Evolutionary conservation across 2,113 vertebrate species (phyloP).

Genomic region (Entelurus aequoreus): DNA sequence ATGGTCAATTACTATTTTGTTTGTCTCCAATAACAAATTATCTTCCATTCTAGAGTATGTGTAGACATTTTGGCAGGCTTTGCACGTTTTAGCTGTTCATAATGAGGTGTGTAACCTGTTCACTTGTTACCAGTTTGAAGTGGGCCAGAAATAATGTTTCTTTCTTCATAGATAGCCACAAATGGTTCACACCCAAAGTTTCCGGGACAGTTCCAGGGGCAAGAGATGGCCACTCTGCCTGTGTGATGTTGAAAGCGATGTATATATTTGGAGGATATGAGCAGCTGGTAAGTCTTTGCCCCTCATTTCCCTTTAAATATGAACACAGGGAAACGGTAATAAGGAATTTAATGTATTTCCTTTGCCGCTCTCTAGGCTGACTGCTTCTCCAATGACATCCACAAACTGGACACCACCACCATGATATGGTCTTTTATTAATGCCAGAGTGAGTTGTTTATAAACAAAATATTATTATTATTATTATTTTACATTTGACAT

Average conservation of each 20-base stretch:
- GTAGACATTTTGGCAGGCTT: no score
- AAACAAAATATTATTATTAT: no score
- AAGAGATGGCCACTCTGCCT: conserved; percentile 92
- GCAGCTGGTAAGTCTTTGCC: conserved; percentile 82
- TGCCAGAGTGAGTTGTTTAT: conserved; percentile 78
- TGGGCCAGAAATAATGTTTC: conserved; percentile 1
- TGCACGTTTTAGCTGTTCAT: no score
- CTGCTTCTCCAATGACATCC: conserved; percentile 99
- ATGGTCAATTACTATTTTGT: no score
- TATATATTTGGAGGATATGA: conserved; percentile 98
- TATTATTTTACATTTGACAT: no score
- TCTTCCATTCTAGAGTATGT: no score
- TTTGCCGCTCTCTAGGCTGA: conserved; percentile 79
- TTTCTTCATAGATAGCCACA: conserved; percentile 77
- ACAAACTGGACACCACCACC: conserved; percentile 87
- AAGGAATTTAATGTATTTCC: conserved; percentile 12
- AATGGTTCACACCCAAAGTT: conserved; percentile 90
- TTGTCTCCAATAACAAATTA: no score
- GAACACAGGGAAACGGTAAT: neutral
- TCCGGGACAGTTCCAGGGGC: conserved; percentile 90
- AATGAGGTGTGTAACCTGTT: neutral
- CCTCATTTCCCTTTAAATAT: neutral
- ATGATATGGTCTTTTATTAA: conserved; percentile 93
- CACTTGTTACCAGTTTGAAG: conserved; percentile 2
- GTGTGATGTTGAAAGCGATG: conserved; percentile 88